phyloP scores from a whole-genome alignment of 2,797 vertebrate species.

The Mionectes olivaceus region DNA sequence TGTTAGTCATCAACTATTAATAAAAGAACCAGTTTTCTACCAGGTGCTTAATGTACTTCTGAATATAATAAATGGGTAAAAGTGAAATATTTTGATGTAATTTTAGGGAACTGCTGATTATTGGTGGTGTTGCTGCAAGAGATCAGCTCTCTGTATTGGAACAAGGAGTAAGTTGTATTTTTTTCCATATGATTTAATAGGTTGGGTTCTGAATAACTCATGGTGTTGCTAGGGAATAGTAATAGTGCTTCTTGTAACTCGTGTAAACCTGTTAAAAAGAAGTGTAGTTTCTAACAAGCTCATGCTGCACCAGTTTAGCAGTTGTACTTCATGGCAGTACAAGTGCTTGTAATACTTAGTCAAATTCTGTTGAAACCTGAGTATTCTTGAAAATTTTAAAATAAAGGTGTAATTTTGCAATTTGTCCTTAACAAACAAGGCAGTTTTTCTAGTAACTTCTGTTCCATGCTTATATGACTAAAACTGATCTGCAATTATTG shows the following conservation, averaged over 20 bases:
- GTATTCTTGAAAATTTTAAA: not conserved
- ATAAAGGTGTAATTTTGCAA: not conserved
- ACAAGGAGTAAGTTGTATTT: constrained; percentile 85
- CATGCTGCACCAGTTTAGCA: not conserved
- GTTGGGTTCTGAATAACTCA: not conserved
- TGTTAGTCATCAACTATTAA: not conserved
- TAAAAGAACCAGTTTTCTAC: not conserved
- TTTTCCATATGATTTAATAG: not conserved
- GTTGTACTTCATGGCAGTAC: not conserved
- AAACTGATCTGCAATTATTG: not conserved
- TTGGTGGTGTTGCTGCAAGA: constrained; percentile 95
- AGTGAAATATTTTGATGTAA: not conserved
- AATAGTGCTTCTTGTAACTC: not conserved
- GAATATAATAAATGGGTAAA: not conserved
- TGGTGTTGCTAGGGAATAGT: not conserved
- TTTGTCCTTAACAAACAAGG: not conserved
- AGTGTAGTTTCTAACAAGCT: not conserved
- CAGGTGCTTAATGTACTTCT: not conserved
- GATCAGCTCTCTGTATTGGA: constrained; percentile 93
- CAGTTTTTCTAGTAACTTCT: not conserved
- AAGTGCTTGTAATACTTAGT: not conserved
- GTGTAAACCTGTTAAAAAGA: not conserved
- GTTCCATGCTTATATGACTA: rapidly evolving
- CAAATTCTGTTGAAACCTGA: not conserved
- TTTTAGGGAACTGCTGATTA: constrained; percentile 92